Base-by-base conservation (phyloP, 2,888 invertebrate species). In the Tiliacea aurago region DNA sequence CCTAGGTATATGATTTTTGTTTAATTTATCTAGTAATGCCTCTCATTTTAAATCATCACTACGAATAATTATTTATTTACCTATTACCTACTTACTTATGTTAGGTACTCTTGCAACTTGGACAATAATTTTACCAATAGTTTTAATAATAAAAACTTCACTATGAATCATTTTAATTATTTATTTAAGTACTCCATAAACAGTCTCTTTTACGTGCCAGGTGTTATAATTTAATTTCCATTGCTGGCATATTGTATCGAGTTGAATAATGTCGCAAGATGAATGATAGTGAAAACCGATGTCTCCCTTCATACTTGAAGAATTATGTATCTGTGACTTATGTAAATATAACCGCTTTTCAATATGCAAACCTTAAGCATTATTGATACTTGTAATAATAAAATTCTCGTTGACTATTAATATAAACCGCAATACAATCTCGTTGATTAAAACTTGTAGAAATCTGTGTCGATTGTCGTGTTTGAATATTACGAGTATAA, bases 351-450 rank as follows among this genome's bases (percentile, higher is more conserved):
- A 53, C 76, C 33, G 11, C 76, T 80, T 58, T 78, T 37, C 62
- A 76, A 73, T 62, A 80, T 51, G 45, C 49, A 62, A 49, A 49
- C 73, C 47, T 61, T 53, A 70, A 63, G 33, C 20, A 45, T 79
- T 56, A 71, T 61, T 37, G n/a, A 78, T 75, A 47, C 43, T 71
- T 62, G 76, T 72, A 62, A 76, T 76, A 72, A n/a, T n/a, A n/a
- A n/a, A n/a, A 80, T 80, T 80, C 61, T 72, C 37, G 18, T 72
- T 37, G 73, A 11, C 45, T n/a, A n/a, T 28, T 71, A 70, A 33
- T 71, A 37, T 51, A 61, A 80, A 80, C 13, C 33, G 47, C 80
- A 79, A 33, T 47, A 49, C 45, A 59, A 79, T 49, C 20, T 72
- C 56, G 43, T 47, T 47, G 43, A 62, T 56, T 62, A 71, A 58